A percentile compares a stretch with the other conserved stretches of the same genome.
Evolutionary conservation across 2,888 invertebrate genomes (phyloP).

Genomic region (Lasioglossum leucozonium): DNA sequence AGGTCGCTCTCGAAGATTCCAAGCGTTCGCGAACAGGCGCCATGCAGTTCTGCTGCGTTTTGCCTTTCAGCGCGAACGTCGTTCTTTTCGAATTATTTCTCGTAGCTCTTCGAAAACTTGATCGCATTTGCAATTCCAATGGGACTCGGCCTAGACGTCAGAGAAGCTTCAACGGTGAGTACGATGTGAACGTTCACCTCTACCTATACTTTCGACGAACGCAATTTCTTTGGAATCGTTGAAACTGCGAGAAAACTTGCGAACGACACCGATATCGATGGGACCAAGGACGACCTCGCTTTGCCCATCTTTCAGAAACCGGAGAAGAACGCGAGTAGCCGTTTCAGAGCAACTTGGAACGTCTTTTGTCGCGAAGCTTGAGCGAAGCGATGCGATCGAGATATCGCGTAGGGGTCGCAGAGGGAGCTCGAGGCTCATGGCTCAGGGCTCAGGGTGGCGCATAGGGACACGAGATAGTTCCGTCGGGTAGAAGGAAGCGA

Average conservation of each 20-base stretch:
- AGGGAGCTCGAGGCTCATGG: background rate
- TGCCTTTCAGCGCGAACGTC: background rate
- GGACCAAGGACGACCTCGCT: background rate
- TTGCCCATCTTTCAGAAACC: background rate
- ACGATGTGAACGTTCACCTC: no score
- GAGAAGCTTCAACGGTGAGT: no score
- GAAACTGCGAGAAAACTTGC: no score
- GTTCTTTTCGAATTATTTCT: background rate
- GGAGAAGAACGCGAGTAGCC: background rate
- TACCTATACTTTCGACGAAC: no score
- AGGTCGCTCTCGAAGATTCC: background rate
- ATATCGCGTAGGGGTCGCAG: background rate
- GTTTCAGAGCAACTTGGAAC: background rate
- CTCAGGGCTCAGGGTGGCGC: background rate
- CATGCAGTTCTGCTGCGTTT: background rate
- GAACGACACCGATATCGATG: no score
- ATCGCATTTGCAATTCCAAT: no score
- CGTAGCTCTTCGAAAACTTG: no score
- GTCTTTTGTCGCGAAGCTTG: background rate
- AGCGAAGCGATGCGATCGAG: background rate
- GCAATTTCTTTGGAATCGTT: no score
- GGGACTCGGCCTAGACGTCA: no score
- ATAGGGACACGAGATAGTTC: background rate
- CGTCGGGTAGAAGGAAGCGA: conserved; percentile 18
- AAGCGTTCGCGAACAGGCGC: background rate